Evolutionary conservation across 1,140 invertebrate genomes (phyloP).

Genomic region (Bombus sibiricus): DNA sequence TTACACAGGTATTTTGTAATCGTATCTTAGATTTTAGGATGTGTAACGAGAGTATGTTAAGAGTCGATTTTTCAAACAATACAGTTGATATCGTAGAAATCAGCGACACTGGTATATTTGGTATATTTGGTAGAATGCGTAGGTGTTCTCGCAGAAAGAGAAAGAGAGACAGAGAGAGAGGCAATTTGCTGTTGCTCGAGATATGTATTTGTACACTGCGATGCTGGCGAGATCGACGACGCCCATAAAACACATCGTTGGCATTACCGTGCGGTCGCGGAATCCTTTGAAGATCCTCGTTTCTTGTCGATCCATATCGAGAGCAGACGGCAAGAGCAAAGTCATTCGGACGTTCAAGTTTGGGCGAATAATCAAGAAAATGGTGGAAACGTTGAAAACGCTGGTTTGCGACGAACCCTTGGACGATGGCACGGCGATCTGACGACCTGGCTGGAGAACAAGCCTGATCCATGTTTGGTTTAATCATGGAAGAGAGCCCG

Average conservation of each 20-base stretch:
- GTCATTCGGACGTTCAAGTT: background rate
- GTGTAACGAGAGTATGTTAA: too few species aligned
- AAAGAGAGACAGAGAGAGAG: too few species aligned
- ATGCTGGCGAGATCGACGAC: conserved; percentile 13
- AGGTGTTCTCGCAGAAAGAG: too few species aligned
- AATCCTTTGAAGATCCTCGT: conserved; percentile 55
- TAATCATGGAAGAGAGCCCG: background rate
- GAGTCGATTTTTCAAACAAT: too few species aligned
- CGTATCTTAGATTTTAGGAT: too few species aligned
- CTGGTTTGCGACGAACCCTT: background rate
- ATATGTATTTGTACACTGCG: background rate
- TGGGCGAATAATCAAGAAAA: background rate
- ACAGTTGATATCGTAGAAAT: too few species aligned
- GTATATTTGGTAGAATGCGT: too few species aligned
- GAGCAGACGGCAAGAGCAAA: background rate
- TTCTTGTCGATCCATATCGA: background rate
- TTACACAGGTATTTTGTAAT: too few species aligned
- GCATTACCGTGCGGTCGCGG: conserved; percentile 55
- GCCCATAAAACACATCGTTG: background rate
- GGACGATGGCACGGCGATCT: background rate
- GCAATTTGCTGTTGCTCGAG: background rate
- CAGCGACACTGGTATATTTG: too few species aligned
- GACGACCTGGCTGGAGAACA: background rate
- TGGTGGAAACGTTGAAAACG: background rate
- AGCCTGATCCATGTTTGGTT: background rate